These are phyloP conservation scores for Mormoops blainvillei DNA, from an alignment of 2,113 vertebrate genomes.

Conservation along the genomic window DNA sequence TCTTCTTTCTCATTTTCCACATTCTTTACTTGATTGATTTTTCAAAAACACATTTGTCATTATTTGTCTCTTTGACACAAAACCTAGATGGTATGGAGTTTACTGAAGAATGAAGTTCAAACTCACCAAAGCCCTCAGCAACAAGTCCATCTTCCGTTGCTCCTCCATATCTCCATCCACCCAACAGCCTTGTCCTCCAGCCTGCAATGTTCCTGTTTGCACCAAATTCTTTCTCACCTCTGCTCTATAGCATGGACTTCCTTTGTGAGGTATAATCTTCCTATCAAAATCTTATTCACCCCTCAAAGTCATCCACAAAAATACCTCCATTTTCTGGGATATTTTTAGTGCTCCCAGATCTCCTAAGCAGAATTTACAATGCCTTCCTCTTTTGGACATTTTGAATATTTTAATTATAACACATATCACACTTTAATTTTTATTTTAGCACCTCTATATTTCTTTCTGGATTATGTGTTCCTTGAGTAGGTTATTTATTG, in stretches of 20 bases:
- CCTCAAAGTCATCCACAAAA: neutral
- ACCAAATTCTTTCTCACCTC: neutral
- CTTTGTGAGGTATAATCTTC: neutral
- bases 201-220: neutral
- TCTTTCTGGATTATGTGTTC: neutral
- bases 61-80: neutral
- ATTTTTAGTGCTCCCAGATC: neutral
- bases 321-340: neutral
- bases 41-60: neutral
- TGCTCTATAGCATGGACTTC: neutral
- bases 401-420: neutral
- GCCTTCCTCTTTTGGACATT: neutral
- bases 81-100: neutral
- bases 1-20: neutral
- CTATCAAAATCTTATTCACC: neutral
- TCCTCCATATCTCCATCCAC: neutral
- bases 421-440: neutral
- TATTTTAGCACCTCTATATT: neutral
- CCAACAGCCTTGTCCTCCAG: neutral
- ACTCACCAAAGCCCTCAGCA: neutral
- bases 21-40: neutral
- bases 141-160: neutral
- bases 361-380: neutral
- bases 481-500: neutral
- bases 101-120: neutral